These are phyloP conservation scores for Onychomys torridus DNA, from an alignment of 2,797 vertebrate genomes.

Conservation along the genomic window DNA sequence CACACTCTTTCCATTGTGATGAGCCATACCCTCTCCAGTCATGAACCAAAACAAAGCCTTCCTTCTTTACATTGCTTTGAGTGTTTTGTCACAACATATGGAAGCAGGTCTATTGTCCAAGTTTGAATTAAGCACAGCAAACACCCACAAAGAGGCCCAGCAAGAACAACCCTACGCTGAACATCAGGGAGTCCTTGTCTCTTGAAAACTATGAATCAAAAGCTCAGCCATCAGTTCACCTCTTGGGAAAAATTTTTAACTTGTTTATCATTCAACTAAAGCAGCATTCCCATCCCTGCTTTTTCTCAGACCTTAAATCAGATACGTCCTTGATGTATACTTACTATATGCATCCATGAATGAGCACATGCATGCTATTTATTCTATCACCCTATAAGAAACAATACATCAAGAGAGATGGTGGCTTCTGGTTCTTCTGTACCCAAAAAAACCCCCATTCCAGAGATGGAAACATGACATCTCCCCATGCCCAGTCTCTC, in stretches of 20 bases:
- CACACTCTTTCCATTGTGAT: not conserved
- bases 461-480: not conserved
- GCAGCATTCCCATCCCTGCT: not conserved
- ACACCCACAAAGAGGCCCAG: not conserved
- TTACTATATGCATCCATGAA: not conserved
- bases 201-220: constrained; percentile 10
- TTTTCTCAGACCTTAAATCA: not conserved
- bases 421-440: not conserved
- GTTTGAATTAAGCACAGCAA: not conserved
- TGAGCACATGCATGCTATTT: not conserved
- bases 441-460: not conserved
- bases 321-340: not conserved
- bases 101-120: not conserved
- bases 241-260: not conserved
- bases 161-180: not conserved
- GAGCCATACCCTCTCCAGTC: not conserved
- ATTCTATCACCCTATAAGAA: not conserved
- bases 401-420: not conserved
- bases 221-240: not conserved
- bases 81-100: not conserved
- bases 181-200: not conserved
- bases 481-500: not conserved
- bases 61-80: not conserved
- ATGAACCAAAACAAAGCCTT: not conserved
- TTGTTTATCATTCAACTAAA: not conserved